Percentiles rank a stretch among this genome's conserved stretches.
These are phyloP conservation scores for Mya arenaria DNA, from an alignment of 1,140 invertebrate genomes.

Conservation along the genomic window DNA sequence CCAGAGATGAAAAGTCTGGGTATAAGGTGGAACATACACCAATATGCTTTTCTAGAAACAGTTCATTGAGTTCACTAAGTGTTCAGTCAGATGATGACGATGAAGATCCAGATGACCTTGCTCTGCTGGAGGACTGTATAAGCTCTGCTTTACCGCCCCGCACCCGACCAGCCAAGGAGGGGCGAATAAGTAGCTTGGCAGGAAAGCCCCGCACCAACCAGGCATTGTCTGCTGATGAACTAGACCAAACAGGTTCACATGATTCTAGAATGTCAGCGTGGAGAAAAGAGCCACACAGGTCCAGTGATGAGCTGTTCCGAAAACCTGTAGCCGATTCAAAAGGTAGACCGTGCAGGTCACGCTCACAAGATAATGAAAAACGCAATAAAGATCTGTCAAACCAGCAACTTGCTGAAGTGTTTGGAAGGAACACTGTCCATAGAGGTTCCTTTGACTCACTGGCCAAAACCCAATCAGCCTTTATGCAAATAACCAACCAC, in stretches of 20 bases:
- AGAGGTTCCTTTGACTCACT: conserved; percentile 56
- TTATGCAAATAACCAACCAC: background rate
- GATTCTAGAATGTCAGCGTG: conserved; percentile 63
- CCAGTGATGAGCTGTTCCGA: conserved; percentile 58
- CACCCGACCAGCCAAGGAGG: conserved; percentile 24
- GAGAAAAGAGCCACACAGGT: conserved; percentile 60
- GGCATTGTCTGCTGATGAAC: conserved; percentile 52
- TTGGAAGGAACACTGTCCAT: conserved; percentile 12
- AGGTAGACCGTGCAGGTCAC: conserved; percentile 67
- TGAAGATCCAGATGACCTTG: conserved; percentile 83
- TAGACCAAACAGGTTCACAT: conserved; percentile 51
- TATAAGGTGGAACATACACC: conserved; percentile 85
- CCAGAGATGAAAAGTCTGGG: conserved; percentile 43
- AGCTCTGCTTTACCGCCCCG: conserved; percentile 86
- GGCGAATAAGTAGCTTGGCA: background rate
- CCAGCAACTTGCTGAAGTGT: conserved; percentile 71
- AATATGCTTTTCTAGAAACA: conserved; percentile 84
- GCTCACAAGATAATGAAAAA: conserved; percentile 76
- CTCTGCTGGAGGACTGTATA: conserved; percentile 91
- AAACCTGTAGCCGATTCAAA: conserved; percentile 48
- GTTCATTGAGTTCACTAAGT: conserved; percentile 72
- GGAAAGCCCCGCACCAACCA: conserved; percentile 42
- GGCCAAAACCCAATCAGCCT: background rate
- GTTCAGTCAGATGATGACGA: conserved; percentile 77
- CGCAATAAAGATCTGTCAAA: conserved; percentile 77